Evolutionary conservation across 2,888 invertebrate species (phyloP).

Genomic region (Sthenelais limicola): DNA sequence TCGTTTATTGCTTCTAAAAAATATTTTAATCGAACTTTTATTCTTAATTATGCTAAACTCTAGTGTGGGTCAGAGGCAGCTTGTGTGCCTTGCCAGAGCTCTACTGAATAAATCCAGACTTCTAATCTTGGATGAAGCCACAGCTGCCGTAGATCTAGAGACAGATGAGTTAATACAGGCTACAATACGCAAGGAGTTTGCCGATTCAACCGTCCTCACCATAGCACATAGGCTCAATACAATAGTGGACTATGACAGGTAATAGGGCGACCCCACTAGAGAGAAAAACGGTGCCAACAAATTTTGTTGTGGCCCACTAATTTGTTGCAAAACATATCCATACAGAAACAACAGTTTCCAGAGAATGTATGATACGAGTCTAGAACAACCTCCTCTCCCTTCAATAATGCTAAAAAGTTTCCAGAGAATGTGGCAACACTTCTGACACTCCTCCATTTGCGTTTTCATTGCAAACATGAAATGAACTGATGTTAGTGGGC

Average conservation of each 20-base stretch:
- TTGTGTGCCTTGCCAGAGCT: conserved; percentile 70
- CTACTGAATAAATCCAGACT: conserved; percentile 69
- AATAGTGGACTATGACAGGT: conserved; percentile 65
- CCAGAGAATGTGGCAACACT: no score
- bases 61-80: conserved; percentile 71
- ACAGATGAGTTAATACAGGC: conserved; percentile 70
- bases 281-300: no score
- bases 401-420: no score
- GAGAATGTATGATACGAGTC: no score
- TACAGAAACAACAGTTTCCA: no score
- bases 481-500: no score
- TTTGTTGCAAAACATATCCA: no score
- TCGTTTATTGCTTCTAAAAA: no score
- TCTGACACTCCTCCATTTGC: no score
- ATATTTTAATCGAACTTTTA: not conserved
- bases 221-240: conserved; percentile 72
- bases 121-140: conserved; percentile 70
- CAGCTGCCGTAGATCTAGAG: conserved; percentile 71
- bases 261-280: not conserved
- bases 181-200: conserved; percentile 68
- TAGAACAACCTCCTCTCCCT: no score
- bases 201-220: conserved; percentile 69
- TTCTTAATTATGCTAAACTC: not conserved
- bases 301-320: no score
- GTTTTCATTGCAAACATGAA: no score